These are phyloP conservation scores for Troides aeacus DNA, from an alignment of 2,888 invertebrate species.

Conservation along the genomic window DNA sequence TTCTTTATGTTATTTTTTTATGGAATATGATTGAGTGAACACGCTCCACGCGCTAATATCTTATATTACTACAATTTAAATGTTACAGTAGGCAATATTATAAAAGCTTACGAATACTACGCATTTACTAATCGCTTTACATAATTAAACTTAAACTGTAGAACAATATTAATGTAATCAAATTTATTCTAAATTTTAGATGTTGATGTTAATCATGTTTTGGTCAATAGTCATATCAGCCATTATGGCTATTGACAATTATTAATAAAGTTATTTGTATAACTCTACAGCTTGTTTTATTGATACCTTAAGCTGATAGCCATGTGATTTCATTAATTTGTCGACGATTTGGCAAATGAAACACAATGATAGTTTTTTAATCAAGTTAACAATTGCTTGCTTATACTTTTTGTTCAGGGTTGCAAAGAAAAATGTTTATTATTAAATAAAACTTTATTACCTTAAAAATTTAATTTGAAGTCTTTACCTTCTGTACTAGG, in stretches of 20 bases:
- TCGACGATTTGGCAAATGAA: neutral
- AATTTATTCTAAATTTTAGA: constrained; percentile 11
- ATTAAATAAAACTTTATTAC: too few species aligned
- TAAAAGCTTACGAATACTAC: constrained; percentile 13
- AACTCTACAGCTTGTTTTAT: constrained; percentile 44
- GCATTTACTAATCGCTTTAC: constrained; percentile 6
- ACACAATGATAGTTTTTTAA: too few species aligned
- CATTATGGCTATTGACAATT: constrained; percentile 76
- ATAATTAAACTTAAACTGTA: constrained; percentile 1
- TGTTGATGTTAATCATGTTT: constrained; percentile 25
- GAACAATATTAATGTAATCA: constrained; percentile 3
- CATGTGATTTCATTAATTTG: neutral
- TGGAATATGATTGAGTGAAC: constrained; percentile 1
- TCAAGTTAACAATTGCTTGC: too few species aligned
- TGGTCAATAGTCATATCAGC: constrained; percentile 75
- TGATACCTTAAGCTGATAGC: constrained; percentile 34
- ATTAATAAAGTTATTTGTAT: constrained; percentile 69
- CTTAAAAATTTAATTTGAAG: too few species aligned
- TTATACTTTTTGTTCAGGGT: too few species aligned
- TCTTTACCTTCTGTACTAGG: too few species aligned
- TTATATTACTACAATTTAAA: constrained; percentile 5
- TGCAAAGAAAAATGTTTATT: too few species aligned
- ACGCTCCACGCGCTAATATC: constrained; percentile 28
- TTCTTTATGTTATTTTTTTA: neutral
- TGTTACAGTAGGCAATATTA: constrained; percentile 3